Evolutionary conservation across 2,797 vertebrate species (phyloP).

Genomic region (Gallinago solitaria): DNA sequence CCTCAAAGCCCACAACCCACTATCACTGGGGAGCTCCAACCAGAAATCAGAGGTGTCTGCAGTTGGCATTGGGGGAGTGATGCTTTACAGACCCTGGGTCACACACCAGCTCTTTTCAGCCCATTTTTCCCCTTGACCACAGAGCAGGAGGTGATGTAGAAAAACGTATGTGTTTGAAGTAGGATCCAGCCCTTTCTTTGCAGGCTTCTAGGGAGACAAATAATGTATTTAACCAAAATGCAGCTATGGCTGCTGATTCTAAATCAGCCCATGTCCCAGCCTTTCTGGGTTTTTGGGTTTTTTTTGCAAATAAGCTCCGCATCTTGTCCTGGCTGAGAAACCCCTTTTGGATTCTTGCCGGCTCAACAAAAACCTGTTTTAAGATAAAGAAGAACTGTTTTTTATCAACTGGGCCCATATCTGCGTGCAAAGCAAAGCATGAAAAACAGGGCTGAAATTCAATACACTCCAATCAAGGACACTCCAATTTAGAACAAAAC

Average conservation of each 20-base stretch:
- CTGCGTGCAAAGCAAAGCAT: background rate
- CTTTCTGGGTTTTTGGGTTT: background rate
- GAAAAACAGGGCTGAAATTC: constrained; percentile 5
- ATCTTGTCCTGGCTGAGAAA: background rate
- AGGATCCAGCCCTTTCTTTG: background rate
- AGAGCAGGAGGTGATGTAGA: background rate
- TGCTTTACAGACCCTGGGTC: background rate
- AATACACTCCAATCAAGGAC: constrained; percentile 39
- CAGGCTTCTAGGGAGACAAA: background rate
- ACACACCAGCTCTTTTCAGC: background rate
- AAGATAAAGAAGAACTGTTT: constrained; percentile 9
- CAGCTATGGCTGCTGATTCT: background rate
- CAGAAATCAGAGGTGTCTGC: background rate
- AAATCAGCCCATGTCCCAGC: background rate
- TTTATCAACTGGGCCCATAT: background rate
- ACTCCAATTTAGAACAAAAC: background rate
- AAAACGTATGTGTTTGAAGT: background rate
- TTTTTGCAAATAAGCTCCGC: background rate
- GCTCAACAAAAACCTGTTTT: background rate
- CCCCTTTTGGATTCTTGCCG: background rate
- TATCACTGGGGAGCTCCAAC: background rate
- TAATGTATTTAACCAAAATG: background rate
- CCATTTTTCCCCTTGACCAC: background rate
- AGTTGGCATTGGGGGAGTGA: background rate
- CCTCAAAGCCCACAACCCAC: background rate